phyloP scores from a whole-genome alignment of 1,140 invertebrate species.

The Habropoda laboriosa region DNA sequence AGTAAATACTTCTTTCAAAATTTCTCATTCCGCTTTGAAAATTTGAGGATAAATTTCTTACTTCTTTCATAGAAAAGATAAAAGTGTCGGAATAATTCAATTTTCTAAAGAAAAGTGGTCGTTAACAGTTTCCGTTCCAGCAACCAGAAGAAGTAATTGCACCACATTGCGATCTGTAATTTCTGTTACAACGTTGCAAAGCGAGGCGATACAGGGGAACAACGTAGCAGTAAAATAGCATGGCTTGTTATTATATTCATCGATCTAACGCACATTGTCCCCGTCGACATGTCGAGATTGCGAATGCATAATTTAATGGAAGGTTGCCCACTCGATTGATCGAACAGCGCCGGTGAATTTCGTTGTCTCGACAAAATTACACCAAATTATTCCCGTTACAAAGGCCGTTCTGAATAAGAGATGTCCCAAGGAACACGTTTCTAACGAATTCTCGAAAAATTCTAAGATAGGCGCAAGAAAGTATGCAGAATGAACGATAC shows the following conservation, averaged over 20 bases:
- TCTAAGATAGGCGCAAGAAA: too few species aligned
- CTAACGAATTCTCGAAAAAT: not conserved
- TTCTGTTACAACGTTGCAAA: too few species aligned
- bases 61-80: too few species aligned
- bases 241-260: constrained; percentile 30
- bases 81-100: too few species aligned
- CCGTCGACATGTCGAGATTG: constrained; percentile 25
- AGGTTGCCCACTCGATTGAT: constrained; percentile 25
- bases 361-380: constrained; percentile 10
- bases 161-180: too few species aligned
- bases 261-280: constrained; percentile 5
- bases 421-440: not conserved
- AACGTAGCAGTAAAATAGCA: not conserved
- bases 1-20: too few species aligned
- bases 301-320: constrained; percentile 63
- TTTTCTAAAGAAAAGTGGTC: too few species aligned
- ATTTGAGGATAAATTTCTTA: too few species aligned
- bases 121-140: too few species aligned
- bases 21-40: too few species aligned
- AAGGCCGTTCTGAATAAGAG: constrained; percentile 7
- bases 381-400: constrained; percentile 8
- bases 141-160: too few species aligned
- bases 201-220: not conserved
- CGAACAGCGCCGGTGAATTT: not conserved
- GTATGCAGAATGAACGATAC: too few species aligned